These are phyloP conservation scores for Leptinotarsa undecemlineata DNA, from an alignment of 1,140 invertebrate species.

Conservation along the genomic window DNA sequence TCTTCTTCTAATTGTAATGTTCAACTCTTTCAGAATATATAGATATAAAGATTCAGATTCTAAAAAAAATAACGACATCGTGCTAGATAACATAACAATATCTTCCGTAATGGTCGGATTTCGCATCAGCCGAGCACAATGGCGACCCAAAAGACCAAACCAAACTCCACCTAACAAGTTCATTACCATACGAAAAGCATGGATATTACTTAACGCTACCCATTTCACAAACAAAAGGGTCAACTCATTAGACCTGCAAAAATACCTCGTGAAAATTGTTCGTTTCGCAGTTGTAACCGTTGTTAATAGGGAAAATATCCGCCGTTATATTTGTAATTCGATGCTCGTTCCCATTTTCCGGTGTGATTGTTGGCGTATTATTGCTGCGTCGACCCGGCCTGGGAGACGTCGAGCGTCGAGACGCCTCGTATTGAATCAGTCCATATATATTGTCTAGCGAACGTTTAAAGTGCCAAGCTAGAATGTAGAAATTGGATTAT, in stretches of 20 bases:
- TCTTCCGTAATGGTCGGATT: no score
- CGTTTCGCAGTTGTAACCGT: background rate
- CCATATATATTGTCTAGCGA: conserved; percentile 3
- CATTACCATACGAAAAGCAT: background rate
- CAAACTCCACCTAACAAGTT: background rate
- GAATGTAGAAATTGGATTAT: conserved; percentile 7
- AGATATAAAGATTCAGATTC: no score
- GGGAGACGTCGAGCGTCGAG: conserved; percentile 1
- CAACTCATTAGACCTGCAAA: background rate
- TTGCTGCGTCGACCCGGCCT: background rate
- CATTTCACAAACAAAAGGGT: background rate
- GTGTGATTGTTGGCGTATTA: conserved; percentile 5
- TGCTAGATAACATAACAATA: no score
- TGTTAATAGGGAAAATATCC: conserved; percentile 2
- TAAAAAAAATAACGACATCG: no score
- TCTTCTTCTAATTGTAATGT: no score
- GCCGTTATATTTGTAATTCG: background rate
- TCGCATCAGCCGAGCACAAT: background rate
- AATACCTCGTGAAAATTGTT: conserved; percentile 4
- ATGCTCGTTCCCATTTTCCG: background rate
- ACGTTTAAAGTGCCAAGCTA: background rate
- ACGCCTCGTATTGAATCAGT: conserved; percentile 5
- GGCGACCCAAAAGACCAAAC: background rate
- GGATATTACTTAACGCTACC: background rate
- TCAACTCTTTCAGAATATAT: no score